Conservation (phyloP, 2,113 vertebrate genomes). For the Sakesphorus luctuosus region DNA sequence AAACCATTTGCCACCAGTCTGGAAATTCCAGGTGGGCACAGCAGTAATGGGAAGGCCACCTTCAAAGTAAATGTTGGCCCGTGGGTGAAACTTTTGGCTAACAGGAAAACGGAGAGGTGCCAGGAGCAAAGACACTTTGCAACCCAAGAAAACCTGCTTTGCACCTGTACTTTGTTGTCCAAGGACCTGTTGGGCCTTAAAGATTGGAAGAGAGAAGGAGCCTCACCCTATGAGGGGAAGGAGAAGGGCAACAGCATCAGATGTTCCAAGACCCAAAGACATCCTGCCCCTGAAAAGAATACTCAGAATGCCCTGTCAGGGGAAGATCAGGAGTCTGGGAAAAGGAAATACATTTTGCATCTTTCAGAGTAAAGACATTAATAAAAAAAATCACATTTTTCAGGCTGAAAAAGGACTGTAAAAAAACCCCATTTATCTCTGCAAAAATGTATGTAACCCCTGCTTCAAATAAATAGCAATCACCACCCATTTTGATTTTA, state of each 20-base stretch:
- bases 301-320: not conserved
- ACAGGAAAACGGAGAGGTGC: not conserved
- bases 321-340: not conserved
- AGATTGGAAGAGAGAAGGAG: not conserved
- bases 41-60: not conserved
- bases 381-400: not conserved
- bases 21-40: not conserved
- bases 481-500: not conserved
- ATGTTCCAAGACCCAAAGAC: not conserved
- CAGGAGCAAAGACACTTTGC: not conserved
- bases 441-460: not conserved
- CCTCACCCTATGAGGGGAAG: not conserved
- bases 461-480: constrained; percentile 10
- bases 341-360: not conserved
- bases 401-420: not conserved
- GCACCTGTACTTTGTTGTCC: not conserved
- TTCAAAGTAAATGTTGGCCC: not conserved
- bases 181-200: not conserved
- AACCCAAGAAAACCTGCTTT: not conserved
- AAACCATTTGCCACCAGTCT: fast-evolving
- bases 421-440: not conserved
- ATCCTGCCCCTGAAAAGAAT: not conserved
- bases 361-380: not conserved
- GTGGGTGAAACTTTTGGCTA: not conserved
- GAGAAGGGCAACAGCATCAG: not conserved